These are phyloP conservation scores for Apeira syringaria DNA, from an alignment of 2,888 invertebrate species.

Conservation along the genomic window DNA sequence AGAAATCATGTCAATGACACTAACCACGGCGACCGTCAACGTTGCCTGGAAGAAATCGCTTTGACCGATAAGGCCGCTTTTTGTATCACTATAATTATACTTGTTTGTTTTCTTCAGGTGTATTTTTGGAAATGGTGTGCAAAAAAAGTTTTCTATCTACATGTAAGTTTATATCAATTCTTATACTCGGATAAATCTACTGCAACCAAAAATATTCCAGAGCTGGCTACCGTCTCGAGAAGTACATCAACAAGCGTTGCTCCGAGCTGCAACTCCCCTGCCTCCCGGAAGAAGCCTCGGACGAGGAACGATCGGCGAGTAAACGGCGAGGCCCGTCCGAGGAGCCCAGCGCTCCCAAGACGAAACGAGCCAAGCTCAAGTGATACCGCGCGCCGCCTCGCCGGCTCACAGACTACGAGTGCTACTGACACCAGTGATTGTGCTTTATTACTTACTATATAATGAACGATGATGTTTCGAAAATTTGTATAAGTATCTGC, in stretches of 20 bases:
- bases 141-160: too few relatives aligned
- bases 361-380: conserved; percentile 58
- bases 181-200: too few relatives aligned
- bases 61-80: too few relatives aligned
- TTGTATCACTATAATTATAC: too few relatives aligned
- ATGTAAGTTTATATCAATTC: too few relatives aligned
- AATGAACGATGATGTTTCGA: too few relatives aligned
- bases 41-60: too few relatives aligned
- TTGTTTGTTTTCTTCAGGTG: too few relatives aligned
- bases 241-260: conserved; percentile 88
- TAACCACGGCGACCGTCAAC: too few relatives aligned
- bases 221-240: conserved; percentile 88
- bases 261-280: conserved; percentile 85
- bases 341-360: conserved; percentile 37
- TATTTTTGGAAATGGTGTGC: too few relatives aligned
- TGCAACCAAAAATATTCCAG: conserved; percentile 83
- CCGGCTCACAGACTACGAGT: conserved; percentile 51
- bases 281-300: conserved; percentile 45
- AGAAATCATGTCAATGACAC: too few relatives aligned
- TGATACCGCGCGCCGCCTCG: conserved; percentile 45
- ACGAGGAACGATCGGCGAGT: conserved; percentile 13
- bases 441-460: conserved; percentile 4
- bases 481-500: too few relatives aligned
- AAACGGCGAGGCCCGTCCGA: conserved; percentile 37
- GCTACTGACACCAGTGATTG: conserved; percentile 41